phyloP scores from a whole-genome alignment of 2,888 invertebrate genomes.

The Pollenia labialis region DNA sequence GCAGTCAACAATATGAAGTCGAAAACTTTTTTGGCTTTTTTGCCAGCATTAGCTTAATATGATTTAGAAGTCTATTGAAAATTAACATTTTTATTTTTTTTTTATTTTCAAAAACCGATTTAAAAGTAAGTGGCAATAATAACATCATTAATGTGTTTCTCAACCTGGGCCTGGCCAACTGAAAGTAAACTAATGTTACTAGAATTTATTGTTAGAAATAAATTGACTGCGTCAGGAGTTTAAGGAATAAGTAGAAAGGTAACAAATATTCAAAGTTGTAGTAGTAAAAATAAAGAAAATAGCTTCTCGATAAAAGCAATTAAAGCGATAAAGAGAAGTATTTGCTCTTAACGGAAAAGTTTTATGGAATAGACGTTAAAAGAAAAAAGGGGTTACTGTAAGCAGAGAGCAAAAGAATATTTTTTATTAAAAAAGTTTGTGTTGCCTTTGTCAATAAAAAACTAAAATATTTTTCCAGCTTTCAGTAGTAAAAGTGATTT shows the following conservation, averaged over 20 bases:
- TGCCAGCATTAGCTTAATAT: constrained; percentile 8
- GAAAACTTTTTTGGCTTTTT: constrained; percentile 7
- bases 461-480: no score
- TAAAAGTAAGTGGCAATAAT: constrained; percentile 35
- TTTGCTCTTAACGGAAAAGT: constrained; percentile 1
- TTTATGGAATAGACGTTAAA: background rate
- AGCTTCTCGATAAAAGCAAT: background rate
- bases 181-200: no score
- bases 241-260: no score
- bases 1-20: constrained; percentile 7
- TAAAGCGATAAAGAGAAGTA: constrained; percentile 1
- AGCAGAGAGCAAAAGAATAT: no score
- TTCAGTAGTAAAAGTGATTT: background rate
- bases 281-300: background rate
- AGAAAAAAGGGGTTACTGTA: no score
- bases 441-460: no score
- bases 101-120: background rate
- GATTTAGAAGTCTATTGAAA: constrained; percentile 2
- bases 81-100: background rate
- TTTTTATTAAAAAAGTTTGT: no score
- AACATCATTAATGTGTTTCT: constrained; percentile 9
- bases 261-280: no score
- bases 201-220: no score
- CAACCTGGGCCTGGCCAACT: no score
- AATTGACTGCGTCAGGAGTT: no score